Percentiles rank a stretch among this genome's conserved stretches.
phyloP scores from a whole-genome alignment of 2,888 invertebrate genomes.

The Slavum lentiscoides region DNA sequence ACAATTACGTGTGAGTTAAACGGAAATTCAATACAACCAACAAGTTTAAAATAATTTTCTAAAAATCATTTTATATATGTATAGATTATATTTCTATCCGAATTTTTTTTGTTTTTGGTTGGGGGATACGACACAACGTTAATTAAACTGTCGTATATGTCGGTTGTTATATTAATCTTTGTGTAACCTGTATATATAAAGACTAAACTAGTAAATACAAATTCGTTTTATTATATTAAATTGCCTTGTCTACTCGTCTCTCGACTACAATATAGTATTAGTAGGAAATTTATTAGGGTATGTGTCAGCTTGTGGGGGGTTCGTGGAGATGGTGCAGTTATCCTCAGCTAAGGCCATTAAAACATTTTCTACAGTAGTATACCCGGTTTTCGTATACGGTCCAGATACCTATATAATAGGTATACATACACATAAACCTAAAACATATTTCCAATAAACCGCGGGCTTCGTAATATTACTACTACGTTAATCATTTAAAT shows the following conservation, averaged over 20 bases:
- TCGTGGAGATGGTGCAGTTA: constrained; percentile 12
- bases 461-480: no score
- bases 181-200: background rate
- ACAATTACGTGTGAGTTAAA: no score
- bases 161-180: background rate
- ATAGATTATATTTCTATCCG: no score
- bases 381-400: background rate
- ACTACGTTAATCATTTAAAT: no score
- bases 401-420: background rate
- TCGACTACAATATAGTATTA: constrained; percentile 21
- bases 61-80: no score
- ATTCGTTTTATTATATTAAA: constrained; percentile 13
- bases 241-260: constrained; percentile 6
- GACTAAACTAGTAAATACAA: background rate
- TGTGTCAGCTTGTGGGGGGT: constrained; percentile 10
- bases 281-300: constrained; percentile 28
- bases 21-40: no score
- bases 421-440: background rate
- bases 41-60: no score
- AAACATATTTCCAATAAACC: background rate
- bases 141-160: background rate
- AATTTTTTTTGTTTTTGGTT: no score
- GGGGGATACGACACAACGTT: no score
- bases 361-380: constrained; percentile 27
- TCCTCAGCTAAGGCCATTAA: constrained; percentile 22